Evolutionary conservation across 2,888 invertebrate genomes (phyloP).

Genomic region (Pristionchus maxplancki): DNA sequence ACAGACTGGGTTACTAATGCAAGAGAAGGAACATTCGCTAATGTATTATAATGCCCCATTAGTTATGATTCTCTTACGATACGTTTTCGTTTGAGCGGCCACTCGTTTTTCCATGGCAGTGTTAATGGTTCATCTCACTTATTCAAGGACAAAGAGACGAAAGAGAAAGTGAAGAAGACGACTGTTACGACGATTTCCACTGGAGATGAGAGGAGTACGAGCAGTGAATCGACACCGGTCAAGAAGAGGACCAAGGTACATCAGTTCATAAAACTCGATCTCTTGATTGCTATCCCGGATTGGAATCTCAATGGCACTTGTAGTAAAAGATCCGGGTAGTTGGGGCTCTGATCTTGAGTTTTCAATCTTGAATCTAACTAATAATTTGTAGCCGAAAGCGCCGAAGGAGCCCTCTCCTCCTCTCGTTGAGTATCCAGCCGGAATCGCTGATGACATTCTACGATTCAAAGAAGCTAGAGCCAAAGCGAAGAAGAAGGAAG

Average conservation of each 20-base stretch:
- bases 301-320: not conserved
- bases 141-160: conserved; percentile 49
- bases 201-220: not conserved
- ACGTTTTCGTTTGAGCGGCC: not conserved
- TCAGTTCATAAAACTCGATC: too few relatives aligned
- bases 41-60: not conserved
- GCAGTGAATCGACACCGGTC: conserved; percentile 23
- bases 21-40: not conserved
- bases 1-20: too few relatives aligned
- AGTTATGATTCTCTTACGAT: conserved; percentile 22
- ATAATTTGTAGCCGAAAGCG: not conserved
- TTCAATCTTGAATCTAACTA: not conserved
- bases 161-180: conserved; percentile 50
- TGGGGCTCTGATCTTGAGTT: too few relatives aligned
- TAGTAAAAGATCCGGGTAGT: not conserved
- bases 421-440: conserved; percentile 32
- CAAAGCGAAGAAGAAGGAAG: conserved; percentile 45
- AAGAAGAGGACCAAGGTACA: conserved; percentile 46
- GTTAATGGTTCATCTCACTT: not conserved
- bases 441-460: conserved; percentile 36
- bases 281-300: not conserved
- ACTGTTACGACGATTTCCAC: not conserved
- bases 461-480: conserved; percentile 43
- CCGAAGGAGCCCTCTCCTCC: conserved; percentile 22
- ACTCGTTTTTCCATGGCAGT: not conserved